Base-by-base conservation (phyloP, 2,113 vertebrate species). In the Manacus vitellinus region DNA sequence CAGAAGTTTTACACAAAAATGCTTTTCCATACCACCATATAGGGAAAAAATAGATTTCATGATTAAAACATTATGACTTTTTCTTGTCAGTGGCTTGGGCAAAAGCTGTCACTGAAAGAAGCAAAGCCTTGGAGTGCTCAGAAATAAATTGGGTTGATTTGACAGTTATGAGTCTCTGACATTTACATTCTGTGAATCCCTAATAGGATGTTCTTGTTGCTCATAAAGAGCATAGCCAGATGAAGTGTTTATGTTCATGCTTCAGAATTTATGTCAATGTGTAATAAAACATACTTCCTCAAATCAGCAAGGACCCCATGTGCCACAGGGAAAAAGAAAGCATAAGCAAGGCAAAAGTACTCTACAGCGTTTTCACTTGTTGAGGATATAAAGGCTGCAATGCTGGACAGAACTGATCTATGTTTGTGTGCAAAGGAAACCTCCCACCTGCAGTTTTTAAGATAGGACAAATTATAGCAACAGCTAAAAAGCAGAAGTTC, bases 91-190 rank as follows among this genome's bases (percentile, higher is more conserved):
- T 92, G 90, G 95, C 95, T 95, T 77, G 72, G 90, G 90, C 76
- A 92, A 94, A 95, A 94, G 85, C 92, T 97, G 94, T 94, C 95
- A 94, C 49, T 52, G 85, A 86, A 92, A 91, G 85, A 86, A 84
- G 92, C 68, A 93, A 96, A 96, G 88, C 85, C 87, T 85, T 93
- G 68, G 85, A 88, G 88, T 44, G 67, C 73, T 96, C 83, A 93
- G 88, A 96, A 94, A 96, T 88, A 97, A 96, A 96, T 56, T 93
- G 68, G 90, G 88, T 91, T 96, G 95, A 95, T 92, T 77, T 97
- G 95, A 95, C 95, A 96, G 95, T 96, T 95, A 92, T 63, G 61
- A 94, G 92, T 44, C 72, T 95, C 85, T 96, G 95, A 95, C 95
- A 97, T 95, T 97, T 95, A 90, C 85, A 90, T 96, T 86, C 92